A percentile compares a stretch with the other conserved stretches of the same genome.
Conservation (phyloP, 2,888 invertebrate species). For the Stenoptilia bipunctidactyla region DNA sequence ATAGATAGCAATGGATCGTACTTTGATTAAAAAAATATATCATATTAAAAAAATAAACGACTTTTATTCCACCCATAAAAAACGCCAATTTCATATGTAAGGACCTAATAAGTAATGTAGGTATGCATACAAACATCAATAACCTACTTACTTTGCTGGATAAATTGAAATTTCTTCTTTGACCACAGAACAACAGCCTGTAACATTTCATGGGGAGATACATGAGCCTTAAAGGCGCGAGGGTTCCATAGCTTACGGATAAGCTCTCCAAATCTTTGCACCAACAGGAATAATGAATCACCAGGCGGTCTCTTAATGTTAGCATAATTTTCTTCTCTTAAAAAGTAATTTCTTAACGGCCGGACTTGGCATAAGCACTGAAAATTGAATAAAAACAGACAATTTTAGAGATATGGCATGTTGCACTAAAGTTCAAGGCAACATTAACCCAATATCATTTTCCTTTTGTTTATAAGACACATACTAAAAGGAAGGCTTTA, state of each 20-base stretch:
- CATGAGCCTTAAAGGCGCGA: slow-evolving; percentile 98
- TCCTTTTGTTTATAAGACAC: too few species aligned
- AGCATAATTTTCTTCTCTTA: slow-evolving; percentile 93
- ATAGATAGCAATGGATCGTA: too few species aligned
- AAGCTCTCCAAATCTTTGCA: slow-evolving; percentile 94
- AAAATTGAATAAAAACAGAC: slow-evolving; percentile 24
- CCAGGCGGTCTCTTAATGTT: slow-evolving; percentile 93
- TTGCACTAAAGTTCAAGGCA: too few species aligned
- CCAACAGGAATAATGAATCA: slow-evolving; percentile 91
- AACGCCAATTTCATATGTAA: too few species aligned
- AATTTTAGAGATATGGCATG: too few species aligned
- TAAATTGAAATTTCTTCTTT: slow-evolving; percentile 97
- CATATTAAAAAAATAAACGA: too few species aligned
- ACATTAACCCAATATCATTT: too few species aligned
- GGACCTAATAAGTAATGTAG: too few species aligned
- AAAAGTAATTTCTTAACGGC: slow-evolving; percentile 94
- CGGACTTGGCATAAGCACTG: slow-evolving; percentile 95
- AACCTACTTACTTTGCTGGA: slow-evolving; percentile 92
- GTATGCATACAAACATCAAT: too few species aligned
- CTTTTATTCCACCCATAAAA: too few species aligned
- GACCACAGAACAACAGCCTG: slow-evolving; percentile 98
- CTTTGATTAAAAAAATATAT: too few species aligned
- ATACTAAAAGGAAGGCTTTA: too few species aligned
- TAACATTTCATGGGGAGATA: slow-evolving; percentile 99
- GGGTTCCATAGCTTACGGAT: slow-evolving; percentile 99